These are phyloP conservation scores for Polietes domitor DNA, from an alignment of 2,888 invertebrate species.

Conservation along the genomic window DNA sequence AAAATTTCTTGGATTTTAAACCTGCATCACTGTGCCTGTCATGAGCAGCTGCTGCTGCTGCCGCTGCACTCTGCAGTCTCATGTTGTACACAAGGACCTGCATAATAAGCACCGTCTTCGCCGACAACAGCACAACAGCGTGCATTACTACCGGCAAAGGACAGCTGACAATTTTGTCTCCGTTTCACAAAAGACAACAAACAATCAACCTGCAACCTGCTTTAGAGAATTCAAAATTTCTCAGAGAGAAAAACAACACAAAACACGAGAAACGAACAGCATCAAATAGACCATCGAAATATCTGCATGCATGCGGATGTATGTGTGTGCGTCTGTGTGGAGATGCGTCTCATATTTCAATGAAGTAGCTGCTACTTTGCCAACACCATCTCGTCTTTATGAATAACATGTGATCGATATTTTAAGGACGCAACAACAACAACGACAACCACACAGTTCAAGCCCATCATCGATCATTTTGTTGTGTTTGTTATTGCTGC, in stretches of 20 bases:
- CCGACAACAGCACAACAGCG: slow-evolving; percentile 6
- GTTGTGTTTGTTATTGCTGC: slow-evolving; percentile 22
- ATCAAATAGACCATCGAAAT: slow-evolving; percentile 41
- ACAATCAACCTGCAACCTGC: slow-evolving; percentile 58
- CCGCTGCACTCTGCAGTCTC: slow-evolving; percentile 37
- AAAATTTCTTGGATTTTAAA: not conserved
- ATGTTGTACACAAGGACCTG: slow-evolving; percentile 56
- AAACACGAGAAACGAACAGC: not conserved
- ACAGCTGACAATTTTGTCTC: slow-evolving; percentile 63
- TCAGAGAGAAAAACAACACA: slow-evolving; percentile 8
- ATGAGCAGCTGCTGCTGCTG: slow-evolving; percentile 6
- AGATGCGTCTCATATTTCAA: slow-evolving; percentile 59
- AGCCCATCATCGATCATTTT: slow-evolving; percentile 58
- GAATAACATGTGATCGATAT: slow-evolving; percentile 61
- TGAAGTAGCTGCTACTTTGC: slow-evolving; percentile 61
- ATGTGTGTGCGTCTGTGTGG: not conserved
- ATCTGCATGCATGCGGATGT: not conserved
- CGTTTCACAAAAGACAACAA: not conserved
- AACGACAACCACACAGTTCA: slow-evolving; percentile 12
- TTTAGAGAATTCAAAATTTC: slow-evolving; percentile 39
- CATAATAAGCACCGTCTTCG: slow-evolving; percentile 47
- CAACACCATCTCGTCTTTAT: slow-evolving; percentile 61
- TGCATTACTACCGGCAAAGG: slow-evolving; percentile 51
- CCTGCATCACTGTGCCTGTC: slow-evolving; percentile 4
- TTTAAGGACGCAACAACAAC: slow-evolving; percentile 26